These are phyloP conservation scores for Ooceraea biroi DNA, from an alignment of 1,140 invertebrate genomes.

Conservation along the genomic window DNA sequence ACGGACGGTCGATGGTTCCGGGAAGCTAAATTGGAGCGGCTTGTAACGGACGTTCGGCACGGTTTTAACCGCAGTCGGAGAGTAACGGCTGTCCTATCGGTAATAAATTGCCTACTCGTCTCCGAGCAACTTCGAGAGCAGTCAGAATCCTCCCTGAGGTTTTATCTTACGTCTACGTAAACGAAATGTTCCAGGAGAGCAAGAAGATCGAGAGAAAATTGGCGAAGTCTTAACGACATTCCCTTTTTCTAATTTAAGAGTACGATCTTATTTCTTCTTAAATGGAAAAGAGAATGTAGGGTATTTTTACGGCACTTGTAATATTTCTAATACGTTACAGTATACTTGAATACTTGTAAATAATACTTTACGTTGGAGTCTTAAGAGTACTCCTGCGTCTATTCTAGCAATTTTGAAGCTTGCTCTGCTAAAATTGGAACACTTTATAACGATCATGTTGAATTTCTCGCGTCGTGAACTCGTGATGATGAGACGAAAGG, in stretches of 20 bases:
- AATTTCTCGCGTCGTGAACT: conserved; percentile 31
- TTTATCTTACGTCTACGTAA: conserved; percentile 7
- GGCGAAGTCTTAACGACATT: too few relatives aligned
- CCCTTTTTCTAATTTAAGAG: too few relatives aligned
- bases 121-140: conserved; percentile 21
- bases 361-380: too few relatives aligned
- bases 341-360: too few relatives aligned
- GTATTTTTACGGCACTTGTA: too few relatives aligned
- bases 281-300: too few relatives aligned
- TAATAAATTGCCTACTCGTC: conserved; percentile 68
- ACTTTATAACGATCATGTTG: conserved; percentile 31
- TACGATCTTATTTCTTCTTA: too few relatives aligned
- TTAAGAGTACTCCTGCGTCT: background rate
- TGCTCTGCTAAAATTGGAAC: conserved; percentile 10
- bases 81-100: conserved; percentile 66
- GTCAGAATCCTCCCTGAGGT: conserved; percentile 19
- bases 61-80: conserved; percentile 47
- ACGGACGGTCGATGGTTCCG: conserved; percentile 60
- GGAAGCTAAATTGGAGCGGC: conserved; percentile 64
- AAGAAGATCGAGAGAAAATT: background rate
- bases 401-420: conserved; percentile 7
- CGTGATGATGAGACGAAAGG: conserved; percentile 28
- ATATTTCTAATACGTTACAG: too few relatives aligned
- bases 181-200: conserved; percentile 1
- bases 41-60: conserved; percentile 69